phyloP scores from a whole-genome alignment of 2,797 vertebrate genomes.

The Sebastes variabilis region DNA sequence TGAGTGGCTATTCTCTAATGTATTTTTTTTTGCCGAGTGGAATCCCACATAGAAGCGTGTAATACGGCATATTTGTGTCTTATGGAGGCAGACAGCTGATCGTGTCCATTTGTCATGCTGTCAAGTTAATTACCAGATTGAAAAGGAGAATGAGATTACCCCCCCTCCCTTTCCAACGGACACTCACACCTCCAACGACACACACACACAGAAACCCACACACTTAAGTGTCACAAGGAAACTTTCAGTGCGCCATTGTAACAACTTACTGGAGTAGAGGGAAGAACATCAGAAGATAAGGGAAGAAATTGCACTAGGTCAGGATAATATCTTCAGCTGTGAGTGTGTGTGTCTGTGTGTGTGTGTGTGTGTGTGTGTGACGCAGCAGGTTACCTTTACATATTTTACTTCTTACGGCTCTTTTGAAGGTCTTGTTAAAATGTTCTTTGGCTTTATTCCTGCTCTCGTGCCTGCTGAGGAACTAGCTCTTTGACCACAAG shows the following conservation, averaged over 20 bases:
- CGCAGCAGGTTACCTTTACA: conserved; percentile 37
- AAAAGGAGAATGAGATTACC: conserved; percentile 84
- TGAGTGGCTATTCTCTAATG: conserved; percentile 70
- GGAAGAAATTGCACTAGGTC: conserved; percentile 69
- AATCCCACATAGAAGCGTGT: conserved; percentile 71
- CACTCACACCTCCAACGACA: conserved; percentile 57
- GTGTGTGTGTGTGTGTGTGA: background rate
- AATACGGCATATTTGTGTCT: conserved; percentile 81
- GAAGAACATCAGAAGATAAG: conserved; percentile 65
- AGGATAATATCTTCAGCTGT: conserved; percentile 44
- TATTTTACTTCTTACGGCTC: conserved; percentile 41
- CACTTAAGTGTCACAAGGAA: conserved; percentile 65
- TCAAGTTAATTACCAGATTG: conserved; percentile 87
- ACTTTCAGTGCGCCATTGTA: conserved; percentile 67
- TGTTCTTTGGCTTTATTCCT: conserved; percentile 34
- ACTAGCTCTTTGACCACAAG: conserved; percentile 14
- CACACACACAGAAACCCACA: conserved; percentile 50
- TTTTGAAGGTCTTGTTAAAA: conserved; percentile 49
- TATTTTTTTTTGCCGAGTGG: conserved; percentile 57
- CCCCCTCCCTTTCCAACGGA: conserved; percentile 67
- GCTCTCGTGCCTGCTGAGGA: conserved; percentile 33
- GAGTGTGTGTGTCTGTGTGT: background rate
- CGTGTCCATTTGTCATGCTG: conserved; percentile 88
- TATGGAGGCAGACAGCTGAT: conserved; percentile 84
- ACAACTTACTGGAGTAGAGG: conserved; percentile 62